Evolutionary conservation across 2,888 invertebrate genomes (phyloP).

Genomic region (Lysandra bellargus): DNA sequence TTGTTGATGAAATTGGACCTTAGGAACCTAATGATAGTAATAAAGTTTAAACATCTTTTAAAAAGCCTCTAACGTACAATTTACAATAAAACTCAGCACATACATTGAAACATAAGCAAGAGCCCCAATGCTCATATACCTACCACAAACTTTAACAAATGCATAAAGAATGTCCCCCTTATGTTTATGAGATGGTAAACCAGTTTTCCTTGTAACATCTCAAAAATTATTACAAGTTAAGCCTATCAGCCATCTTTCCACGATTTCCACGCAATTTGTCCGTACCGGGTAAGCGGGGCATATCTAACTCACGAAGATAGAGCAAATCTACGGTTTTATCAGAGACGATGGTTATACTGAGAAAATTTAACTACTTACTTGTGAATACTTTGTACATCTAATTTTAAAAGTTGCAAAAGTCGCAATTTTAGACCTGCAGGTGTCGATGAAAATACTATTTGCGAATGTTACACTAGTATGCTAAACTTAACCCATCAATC

Average conservation of each 20-base stretch:
- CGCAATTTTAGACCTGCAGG: too few species aligned
- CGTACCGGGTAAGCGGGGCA: too few species aligned
- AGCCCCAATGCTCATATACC: neutral
- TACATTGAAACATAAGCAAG: neutral
- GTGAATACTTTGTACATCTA: too few species aligned
- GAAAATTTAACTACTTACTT: too few species aligned
- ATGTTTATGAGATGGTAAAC: slow-evolving; percentile 8
- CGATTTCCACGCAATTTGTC: slow-evolving; percentile 67
- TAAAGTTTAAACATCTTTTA: too few species aligned
- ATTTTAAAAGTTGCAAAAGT: too few species aligned
- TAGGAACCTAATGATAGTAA: too few species aligned
- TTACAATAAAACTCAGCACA: neutral
- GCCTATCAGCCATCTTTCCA: slow-evolving; percentile 61
- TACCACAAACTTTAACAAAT: neutral
- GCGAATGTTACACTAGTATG: too few species aligned
- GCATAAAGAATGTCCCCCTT: slow-evolving; percentile 8
- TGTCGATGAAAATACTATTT: too few species aligned
- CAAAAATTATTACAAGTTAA: slow-evolving; percentile 49
- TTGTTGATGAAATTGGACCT: too few species aligned
- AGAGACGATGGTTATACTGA: too few species aligned
- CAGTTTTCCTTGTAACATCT: slow-evolving; percentile 31
- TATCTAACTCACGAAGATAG: slow-evolving; percentile 55
- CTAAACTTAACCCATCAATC: too few species aligned
- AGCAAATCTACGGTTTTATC: neutral
- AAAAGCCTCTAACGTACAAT: neutral